A percentile compares a stretch with the other conserved stretches of the same genome.
phyloP scores from a whole-genome alignment of 2,797 vertebrate species.

The Anguilla megastoma region DNA sequence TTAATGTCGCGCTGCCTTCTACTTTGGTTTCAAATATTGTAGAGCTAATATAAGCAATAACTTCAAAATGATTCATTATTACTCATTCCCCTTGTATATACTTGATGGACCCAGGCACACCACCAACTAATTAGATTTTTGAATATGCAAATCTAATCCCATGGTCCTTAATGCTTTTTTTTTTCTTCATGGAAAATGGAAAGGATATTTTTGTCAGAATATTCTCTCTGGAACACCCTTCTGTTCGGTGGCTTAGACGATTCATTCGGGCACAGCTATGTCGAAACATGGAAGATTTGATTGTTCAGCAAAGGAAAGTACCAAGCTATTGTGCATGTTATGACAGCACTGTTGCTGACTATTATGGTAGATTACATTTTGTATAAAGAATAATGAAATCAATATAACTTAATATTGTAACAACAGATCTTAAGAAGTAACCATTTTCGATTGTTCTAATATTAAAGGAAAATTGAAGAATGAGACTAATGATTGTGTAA shows the following conservation, averaged over 20 bases:
- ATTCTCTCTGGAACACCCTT: slow-evolving; percentile 45
- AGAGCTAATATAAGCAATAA: slow-evolving; percentile 55
- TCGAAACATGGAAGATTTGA: slow-evolving; percentile 64
- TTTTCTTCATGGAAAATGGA: slow-evolving; percentile 49
- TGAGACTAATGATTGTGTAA: slow-evolving; percentile 49
- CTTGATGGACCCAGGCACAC: slow-evolving; percentile 55
- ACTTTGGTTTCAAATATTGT: slow-evolving; percentile 58
- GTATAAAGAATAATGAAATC: slow-evolving; percentile 63
- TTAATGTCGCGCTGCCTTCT: slow-evolving; percentile 59
- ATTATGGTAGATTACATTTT: slow-evolving; percentile 62
- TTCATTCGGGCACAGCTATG: slow-evolving; percentile 35
- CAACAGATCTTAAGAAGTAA: background rate
- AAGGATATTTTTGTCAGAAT: slow-evolving; percentile 49
- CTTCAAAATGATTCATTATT: slow-evolving; percentile 60
- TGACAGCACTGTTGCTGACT: slow-evolving; percentile 57
- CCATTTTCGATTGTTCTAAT: background rate
- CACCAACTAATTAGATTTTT: slow-evolving; percentile 63
- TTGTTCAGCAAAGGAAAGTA: slow-evolving; percentile 64
- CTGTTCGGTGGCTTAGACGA: slow-evolving; percentile 56
- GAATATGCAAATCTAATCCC: slow-evolving; percentile 66
- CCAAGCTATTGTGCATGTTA: slow-evolving; percentile 66
- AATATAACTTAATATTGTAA: slow-evolving; percentile 44
- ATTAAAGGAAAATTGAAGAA: slow-evolving; percentile 49
- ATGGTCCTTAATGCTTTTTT: slow-evolving; percentile 58
- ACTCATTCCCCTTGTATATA: slow-evolving; percentile 54